Conservation (phyloP, 2,888 invertebrate species). For the Artemia sinica region DNA sequence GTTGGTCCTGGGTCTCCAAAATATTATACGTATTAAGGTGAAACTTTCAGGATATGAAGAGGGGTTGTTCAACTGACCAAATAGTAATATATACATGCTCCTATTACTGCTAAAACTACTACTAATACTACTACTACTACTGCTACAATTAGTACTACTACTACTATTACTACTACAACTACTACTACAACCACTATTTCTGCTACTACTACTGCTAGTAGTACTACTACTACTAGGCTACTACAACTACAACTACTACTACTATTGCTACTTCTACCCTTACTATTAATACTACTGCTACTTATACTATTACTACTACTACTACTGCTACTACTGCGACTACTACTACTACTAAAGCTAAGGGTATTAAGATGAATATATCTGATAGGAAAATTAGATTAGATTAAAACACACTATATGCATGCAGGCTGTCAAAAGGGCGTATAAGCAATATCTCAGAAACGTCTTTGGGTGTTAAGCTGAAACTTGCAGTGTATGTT, state of each 20-base stretch:
- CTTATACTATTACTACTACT: slow-evolving; percentile 8
- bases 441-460: no score
- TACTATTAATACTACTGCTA: no score
- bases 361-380: slow-evolving; percentile 4
- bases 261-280: no score
- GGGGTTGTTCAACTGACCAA: no score
- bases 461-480: no score
- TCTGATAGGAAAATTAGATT: no score
- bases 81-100: not conserved
- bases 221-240: not conserved
- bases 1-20: no score
- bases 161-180: slow-evolving; percentile 17
- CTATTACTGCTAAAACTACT: slow-evolving; percentile 17
- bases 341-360: no score
- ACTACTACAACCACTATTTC: slow-evolving; percentile 18
- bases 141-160: slow-evolving; percentile 17
- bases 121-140: slow-evolving; percentile 18
- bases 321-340: not conserved
- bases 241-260: no score
- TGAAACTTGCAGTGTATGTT: no score
- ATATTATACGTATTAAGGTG: not conserved
- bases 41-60: not conserved
- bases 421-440: no score
- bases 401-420: no score
- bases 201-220: slow-evolving; percentile 18